phyloP scores from a whole-genome alignment of 1,140 invertebrate genomes.

The Drosophila miranda region DNA sequence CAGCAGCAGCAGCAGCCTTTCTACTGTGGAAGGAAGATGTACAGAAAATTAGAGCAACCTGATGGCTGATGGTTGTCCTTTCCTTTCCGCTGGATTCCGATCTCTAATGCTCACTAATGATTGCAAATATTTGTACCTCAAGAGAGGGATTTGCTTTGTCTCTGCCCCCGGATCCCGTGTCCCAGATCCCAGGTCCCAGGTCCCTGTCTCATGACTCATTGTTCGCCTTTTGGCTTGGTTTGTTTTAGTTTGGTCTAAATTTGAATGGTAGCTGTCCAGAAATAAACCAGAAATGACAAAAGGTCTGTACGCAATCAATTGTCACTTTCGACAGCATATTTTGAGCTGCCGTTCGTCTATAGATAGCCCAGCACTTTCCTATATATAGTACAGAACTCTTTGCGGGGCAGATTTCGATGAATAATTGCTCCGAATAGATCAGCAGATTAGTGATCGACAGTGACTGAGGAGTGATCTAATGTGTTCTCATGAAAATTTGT shows the following conservation, averaged over 20 bases:
- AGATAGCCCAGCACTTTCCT: conserved; percentile 45
- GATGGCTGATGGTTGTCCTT: conserved; percentile 11
- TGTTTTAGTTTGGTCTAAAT: conserved; percentile 45
- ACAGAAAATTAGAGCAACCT: conserved; percentile 70
- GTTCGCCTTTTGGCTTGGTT: conserved; percentile 9
- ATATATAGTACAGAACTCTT: conserved; percentile 50
- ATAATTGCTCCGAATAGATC: conserved; percentile 27
- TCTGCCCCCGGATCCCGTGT: conserved; percentile 10
- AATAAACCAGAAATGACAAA: conserved; percentile 45
- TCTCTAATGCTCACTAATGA: conserved; percentile 68
- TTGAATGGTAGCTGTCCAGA: conserved; percentile 49
- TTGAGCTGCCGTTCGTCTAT: conserved; percentile 57
- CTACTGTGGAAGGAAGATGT: conserved; percentile 17
- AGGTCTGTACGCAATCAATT: conserved; percentile 70
- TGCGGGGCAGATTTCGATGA: conserved; percentile 15
- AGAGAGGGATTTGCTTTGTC: conserved; percentile 54
- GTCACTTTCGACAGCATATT: conserved; percentile 75
- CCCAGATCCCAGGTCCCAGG: no score
- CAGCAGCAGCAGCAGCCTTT: conserved; percentile 1
- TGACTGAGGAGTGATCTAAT: conserved; percentile 13
- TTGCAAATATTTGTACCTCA: conserved; percentile 65
- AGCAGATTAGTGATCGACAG: neutral
- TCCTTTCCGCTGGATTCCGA: conserved; percentile 34
- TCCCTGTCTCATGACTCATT: conserved; percentile 49
- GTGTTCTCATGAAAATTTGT: neutral